phyloP scores from a whole-genome alignment of 2,797 vertebrate genomes.

The Diplodus puntazzo region DNA sequence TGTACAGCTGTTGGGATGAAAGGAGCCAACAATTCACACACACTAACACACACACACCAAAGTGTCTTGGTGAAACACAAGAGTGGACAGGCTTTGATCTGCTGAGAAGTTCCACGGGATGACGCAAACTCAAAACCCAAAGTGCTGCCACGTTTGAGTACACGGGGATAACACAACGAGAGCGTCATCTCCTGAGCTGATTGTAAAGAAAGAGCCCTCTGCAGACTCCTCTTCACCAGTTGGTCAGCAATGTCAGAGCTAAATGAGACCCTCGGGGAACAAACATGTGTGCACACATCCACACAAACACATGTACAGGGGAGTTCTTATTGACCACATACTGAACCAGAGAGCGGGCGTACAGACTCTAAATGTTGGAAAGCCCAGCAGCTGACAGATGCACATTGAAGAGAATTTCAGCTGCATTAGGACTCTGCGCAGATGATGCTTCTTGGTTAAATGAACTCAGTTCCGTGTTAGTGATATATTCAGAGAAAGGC shows the following conservation, averaged over 20 bases:
- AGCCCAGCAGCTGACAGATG: not conserved
- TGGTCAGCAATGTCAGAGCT: constrained; percentile 24
- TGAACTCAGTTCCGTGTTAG: constrained; percentile 33
- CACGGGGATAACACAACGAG: constrained; percentile 63
- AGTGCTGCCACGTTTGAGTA: constrained; percentile 32
- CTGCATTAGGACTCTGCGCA: not conserved
- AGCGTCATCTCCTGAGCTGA: constrained; percentile 31
- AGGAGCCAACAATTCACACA: constrained; percentile 55
- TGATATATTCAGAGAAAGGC: constrained; percentile 40
- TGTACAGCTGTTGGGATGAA: constrained; percentile 73
- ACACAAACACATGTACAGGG: constrained; percentile 5
- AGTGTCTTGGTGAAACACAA: constrained; percentile 52
- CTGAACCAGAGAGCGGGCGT: not conserved
- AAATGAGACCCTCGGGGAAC: constrained; percentile 43
- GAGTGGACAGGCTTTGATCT: constrained; percentile 71
- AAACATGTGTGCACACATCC: constrained; percentile 16
- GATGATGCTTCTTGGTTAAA: constrained; percentile 43
- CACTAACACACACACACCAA: constrained; percentile 4
- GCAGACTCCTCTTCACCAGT: constrained; percentile 21
- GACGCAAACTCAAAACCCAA: constrained; percentile 30
- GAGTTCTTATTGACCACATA: constrained; percentile 20
- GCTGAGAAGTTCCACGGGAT: constrained; percentile 53
- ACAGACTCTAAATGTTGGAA: constrained; percentile 3
- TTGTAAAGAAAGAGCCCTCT: constrained; percentile 24
- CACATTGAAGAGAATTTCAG: constrained; percentile 9